Conservation (phyloP, 2,797 vertebrate species). For the Urosaurus nigricauda region DNA sequence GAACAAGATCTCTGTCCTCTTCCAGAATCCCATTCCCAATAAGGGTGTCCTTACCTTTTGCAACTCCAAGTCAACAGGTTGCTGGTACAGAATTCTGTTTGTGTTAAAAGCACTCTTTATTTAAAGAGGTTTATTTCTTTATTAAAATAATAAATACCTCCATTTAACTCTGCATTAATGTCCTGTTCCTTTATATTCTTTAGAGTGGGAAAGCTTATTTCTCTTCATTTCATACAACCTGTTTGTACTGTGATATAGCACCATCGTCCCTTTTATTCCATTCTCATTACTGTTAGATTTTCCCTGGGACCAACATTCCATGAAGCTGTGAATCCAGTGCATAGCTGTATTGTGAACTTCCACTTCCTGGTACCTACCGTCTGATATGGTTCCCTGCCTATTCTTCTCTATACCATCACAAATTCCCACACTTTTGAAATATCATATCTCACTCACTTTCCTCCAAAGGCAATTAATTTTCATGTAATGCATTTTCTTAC, state of each 20-base stretch:
- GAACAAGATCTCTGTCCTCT: neutral
- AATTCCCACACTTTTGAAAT: neutral
- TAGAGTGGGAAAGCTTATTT: conserved; percentile 25
- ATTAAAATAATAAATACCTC: conserved; percentile 72
- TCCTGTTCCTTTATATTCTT: conserved; percentile 53
- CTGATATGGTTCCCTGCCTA: neutral
- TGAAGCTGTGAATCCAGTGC: neutral
- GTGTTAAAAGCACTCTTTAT: conserved; percentile 65
- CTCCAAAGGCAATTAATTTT: neutral
- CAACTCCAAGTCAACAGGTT: neutral
- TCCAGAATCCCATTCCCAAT: neutral
- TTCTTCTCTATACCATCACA: neutral
- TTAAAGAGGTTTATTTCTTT: conserved; percentile 74
- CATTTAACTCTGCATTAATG: conserved; percentile 69
- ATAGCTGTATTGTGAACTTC: neutral
- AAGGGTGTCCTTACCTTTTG: neutral
- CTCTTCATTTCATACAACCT: neutral
- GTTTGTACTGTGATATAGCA: rapidly evolving
- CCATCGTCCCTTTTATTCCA: neutral
- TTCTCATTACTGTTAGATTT: conserved; percentile 16
- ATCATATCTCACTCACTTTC: neutral
- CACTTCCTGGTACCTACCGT: neutral
- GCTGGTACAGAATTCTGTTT: conserved; percentile 30
- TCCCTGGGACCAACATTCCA: neutral
- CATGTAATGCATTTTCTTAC: neutral